Conservation (phyloP, 2,888 invertebrate genomes). For the Lepidochrysops patricia region DNA sequence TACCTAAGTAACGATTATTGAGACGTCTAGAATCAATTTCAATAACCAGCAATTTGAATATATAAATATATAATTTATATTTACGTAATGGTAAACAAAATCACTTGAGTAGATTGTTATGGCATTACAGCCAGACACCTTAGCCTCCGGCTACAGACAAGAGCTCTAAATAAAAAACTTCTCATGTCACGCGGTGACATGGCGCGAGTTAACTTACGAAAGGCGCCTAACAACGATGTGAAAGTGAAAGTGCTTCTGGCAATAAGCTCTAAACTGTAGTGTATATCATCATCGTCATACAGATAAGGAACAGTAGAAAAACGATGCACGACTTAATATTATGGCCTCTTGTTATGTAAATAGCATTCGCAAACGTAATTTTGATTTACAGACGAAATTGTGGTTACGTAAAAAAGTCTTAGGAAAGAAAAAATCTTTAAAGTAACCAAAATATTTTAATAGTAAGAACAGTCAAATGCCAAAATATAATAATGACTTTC, state of each 20-base stretch:
- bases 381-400: not conserved
- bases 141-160: not conserved
- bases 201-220: slow-evolving; percentile 34
- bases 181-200: slow-evolving; percentile 28
- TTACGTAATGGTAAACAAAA: not conserved
- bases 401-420: too few species aligned
- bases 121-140: not conserved
- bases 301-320: not conserved
- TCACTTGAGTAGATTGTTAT: not conserved
- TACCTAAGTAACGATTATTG: too few species aligned
- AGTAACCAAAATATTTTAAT: too few species aligned
- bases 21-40: too few species aligned
- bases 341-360: not conserved
- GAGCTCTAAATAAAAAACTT: slow-evolving; percentile 17
- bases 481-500: too few species aligned
- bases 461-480: too few species aligned
- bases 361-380: not conserved
- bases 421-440: too few species aligned
- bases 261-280: slow-evolving; percentile 18
- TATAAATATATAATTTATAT: too few species aligned
- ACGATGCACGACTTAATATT: not conserved
- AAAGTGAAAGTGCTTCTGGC: slow-evolving; percentile 48
- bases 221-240: slow-evolving; percentile 35
- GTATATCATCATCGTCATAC: not conserved
- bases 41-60: too few species aligned